Conservation (phyloP, 2,113 vertebrate genomes). For the Antechinus stuartii region DNA sequence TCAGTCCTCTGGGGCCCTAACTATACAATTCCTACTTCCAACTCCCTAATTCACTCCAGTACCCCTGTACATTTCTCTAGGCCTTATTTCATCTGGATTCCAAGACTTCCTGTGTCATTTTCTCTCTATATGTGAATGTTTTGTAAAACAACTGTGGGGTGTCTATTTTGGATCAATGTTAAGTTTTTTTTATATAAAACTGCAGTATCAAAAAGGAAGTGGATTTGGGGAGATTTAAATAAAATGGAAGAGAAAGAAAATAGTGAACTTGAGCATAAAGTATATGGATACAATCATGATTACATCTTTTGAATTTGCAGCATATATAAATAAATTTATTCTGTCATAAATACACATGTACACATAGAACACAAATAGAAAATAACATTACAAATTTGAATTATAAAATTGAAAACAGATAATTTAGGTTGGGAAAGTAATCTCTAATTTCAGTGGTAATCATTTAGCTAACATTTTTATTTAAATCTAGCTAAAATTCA, state of each 20-base stretch:
- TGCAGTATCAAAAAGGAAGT: neutral
- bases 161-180: neutral
- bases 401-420: neutral
- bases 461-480: neutral
- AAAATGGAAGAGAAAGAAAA: neutral
- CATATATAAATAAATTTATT: neutral
- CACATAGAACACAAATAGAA: neutral
- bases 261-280: neutral
- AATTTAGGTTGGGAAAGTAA: neutral
- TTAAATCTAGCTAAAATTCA: neutral
- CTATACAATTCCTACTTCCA: neutral
- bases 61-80: rapidly evolving
- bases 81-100: neutral
- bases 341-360: neutral
- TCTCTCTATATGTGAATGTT: neutral
- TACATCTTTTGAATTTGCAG: constrained; percentile 17
- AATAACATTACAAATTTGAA: neutral
- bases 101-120: neutral
- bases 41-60: neutral
- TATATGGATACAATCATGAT: neutral
- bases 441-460: neutral
- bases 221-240: neutral
- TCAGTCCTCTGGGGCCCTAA: neutral
- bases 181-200: neutral
- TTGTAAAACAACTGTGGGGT: neutral